Evolutionary conservation across 2,888 invertebrate genomes (phyloP).

Genomic region (Rosalia funebris): DNA sequence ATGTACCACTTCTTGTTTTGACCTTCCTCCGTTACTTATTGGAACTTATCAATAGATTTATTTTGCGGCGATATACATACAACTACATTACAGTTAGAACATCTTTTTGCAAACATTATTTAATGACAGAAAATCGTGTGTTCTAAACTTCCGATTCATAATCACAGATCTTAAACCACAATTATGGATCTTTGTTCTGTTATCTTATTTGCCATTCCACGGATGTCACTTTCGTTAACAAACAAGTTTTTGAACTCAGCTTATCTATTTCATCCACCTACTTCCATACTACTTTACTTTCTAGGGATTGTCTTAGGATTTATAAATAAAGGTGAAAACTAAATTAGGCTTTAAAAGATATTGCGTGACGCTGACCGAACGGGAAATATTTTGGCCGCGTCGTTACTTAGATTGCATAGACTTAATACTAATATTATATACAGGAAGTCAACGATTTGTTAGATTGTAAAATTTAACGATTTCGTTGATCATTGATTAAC

Average conservation of each 20-base stretch:
- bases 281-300: conserved; percentile 54
- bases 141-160: too few species aligned
- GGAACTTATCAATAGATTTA: too few species aligned
- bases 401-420: neutral
- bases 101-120: too few species aligned
- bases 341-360: conserved; percentile 11
- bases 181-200: conserved; percentile 54
- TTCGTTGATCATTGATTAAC: too few species aligned
- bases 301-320: conserved; percentile 56
- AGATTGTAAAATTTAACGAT: too few species aligned
- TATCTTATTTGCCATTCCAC: conserved; percentile 47
- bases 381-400: neutral
- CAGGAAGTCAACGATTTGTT: conserved; percentile 5
- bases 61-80: too few species aligned
- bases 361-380: neutral
- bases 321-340: conserved; percentile 57
- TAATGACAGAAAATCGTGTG: too few species aligned
- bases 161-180: too few species aligned
- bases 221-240: conserved; percentile 52
- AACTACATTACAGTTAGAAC: too few species aligned
- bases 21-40: too few species aligned
- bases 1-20: too few species aligned
- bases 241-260: conserved; percentile 46
- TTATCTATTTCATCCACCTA: conserved; percentile 11
- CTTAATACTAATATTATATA: neutral